These are phyloP conservation scores for Picathartes gymnocephalus DNA, from an alignment of 2,113 vertebrate species.

Conservation along the genomic window DNA sequence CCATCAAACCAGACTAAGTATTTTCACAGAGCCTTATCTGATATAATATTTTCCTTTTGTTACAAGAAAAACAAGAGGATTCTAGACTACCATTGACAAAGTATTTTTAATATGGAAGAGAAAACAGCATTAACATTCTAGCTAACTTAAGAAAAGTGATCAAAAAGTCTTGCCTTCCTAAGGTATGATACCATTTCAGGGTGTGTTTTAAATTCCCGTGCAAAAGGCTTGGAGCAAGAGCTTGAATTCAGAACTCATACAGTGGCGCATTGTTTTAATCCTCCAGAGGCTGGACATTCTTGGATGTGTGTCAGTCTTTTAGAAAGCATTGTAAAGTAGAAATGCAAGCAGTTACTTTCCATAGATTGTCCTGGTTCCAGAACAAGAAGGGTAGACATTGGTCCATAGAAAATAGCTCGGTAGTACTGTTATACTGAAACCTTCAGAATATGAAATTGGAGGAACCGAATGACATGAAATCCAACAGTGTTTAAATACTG, in stretches of 20 bases:
- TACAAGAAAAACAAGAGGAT: neutral
- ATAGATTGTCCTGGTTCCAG: neutral
- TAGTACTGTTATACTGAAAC: neutral
- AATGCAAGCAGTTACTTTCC: neutral
- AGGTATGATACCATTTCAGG: neutral
- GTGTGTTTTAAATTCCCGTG: neutral
- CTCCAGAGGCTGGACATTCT: neutral
- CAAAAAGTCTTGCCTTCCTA: neutral
- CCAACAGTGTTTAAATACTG: neutral
- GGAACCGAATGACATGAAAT: neutral
- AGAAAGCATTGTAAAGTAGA: neutral
- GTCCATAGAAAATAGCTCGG: neutral
- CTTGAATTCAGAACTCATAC: neutral
- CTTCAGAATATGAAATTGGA: neutral
- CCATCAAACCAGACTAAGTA: neutral
- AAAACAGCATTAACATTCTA: neutral
- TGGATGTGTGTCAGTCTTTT: neutral
- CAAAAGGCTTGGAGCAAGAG: neutral
- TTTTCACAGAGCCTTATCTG: neutral
- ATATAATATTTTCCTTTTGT: neutral
- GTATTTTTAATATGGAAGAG: neutral
- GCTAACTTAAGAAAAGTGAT: neutral
- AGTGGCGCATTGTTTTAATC: neutral
- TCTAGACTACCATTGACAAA: neutral
- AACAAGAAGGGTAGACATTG: neutral